Evolutionary conservation across 2,888 invertebrate species (phyloP).

Genomic region (Oligia fasciuncula): DNA sequence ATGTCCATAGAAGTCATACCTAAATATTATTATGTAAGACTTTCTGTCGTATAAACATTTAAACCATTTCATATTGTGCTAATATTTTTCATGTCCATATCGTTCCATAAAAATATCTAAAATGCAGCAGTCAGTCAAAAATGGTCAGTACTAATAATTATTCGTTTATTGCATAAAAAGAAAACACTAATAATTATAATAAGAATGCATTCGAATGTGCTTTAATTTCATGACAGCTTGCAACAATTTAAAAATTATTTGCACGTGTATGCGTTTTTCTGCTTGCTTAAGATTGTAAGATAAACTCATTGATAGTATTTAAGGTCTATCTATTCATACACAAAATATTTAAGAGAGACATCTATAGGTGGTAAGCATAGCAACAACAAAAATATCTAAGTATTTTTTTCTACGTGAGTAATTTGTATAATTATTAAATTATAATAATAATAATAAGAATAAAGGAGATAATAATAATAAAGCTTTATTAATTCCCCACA

Average conservation of each 20-base stretch:
- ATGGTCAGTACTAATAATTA: conserved; percentile 59
- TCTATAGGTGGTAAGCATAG: not conserved
- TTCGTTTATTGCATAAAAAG: conserved; percentile 51
- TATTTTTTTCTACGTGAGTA: too few relatives aligned
- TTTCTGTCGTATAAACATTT: conserved; percentile 6
- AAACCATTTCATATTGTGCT: conserved; percentile 38
- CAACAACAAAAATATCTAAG: not conserved
- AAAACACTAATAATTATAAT: conserved; percentile 39
- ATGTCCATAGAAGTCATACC: conserved; percentile 30
- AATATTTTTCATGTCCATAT: conserved; percentile 42
- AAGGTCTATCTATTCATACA: not conserved
- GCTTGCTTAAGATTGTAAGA: conserved; percentile 16
- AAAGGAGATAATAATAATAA: too few relatives aligned
- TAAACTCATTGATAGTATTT: not conserved
- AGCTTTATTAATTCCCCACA: too few relatives aligned
- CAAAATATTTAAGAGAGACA: not conserved
- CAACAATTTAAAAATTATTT: conserved; percentile 27
- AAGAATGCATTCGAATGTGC: conserved; percentile 39
- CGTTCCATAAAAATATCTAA: conserved; percentile 43
- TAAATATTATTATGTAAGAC: conserved; percentile 15
- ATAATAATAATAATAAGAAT: too few relatives aligned
- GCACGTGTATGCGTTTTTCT: conserved; percentile 36
- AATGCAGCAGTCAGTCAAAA: conserved; percentile 85
- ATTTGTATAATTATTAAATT: too few relatives aligned
- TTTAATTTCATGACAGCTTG: conserved; percentile 36